Evolutionary conservation across 2,113 vertebrate genomes (phyloP).

Genomic region (Sinocyclocheilus grahami): DNA sequence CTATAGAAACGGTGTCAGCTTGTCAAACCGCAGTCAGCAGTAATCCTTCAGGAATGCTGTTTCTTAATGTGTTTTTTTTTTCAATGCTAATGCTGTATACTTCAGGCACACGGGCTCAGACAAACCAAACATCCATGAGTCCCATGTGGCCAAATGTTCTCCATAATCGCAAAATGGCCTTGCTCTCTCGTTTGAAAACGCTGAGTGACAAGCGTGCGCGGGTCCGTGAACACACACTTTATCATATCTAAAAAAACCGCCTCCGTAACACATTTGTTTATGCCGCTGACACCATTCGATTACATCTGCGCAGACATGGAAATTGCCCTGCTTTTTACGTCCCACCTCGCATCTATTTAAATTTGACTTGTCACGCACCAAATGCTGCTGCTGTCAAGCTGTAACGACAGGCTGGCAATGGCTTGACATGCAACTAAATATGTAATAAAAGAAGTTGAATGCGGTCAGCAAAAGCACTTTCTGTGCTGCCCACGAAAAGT

Average conservation of each 20-base stretch:
- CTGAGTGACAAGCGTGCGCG: slow-evolving; percentile 2
- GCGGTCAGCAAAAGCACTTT: slow-evolving; percentile 65
- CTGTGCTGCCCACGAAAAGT: slow-evolving; percentile 21
- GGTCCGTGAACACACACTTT: slow-evolving; percentile 42
- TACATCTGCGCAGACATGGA: slow-evolving; percentile 61
- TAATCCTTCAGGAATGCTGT: slow-evolving; percentile 15
- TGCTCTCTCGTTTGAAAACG: neutral
- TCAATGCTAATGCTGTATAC: neutral
- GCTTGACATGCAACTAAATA: slow-evolving; percentile 69
- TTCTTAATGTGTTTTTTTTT: slow-evolving; percentile 29
- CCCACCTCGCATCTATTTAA: slow-evolving; percentile 62
- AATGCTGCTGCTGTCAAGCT: slow-evolving; percentile 70
- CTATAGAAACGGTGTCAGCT: neutral
- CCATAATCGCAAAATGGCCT: slow-evolving; percentile 31
- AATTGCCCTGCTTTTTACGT: slow-evolving; percentile 57
- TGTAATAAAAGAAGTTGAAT: slow-evolving; percentile 60
- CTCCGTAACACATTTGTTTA: slow-evolving; percentile 63
- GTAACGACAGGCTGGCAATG: slow-evolving; percentile 54
- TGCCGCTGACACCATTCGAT: slow-evolving; percentile 63
- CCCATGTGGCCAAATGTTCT: slow-evolving; percentile 34
- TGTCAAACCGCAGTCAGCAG: slow-evolving; percentile 15
- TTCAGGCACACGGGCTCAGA: neutral
- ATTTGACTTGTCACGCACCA: slow-evolving; percentile 68
- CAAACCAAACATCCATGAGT: slow-evolving; percentile 4
- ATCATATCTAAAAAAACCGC: slow-evolving; percentile 55